Evolutionary conservation across 2,888 invertebrate genomes (phyloP).

Genomic region (Meta bourneti): DNA sequence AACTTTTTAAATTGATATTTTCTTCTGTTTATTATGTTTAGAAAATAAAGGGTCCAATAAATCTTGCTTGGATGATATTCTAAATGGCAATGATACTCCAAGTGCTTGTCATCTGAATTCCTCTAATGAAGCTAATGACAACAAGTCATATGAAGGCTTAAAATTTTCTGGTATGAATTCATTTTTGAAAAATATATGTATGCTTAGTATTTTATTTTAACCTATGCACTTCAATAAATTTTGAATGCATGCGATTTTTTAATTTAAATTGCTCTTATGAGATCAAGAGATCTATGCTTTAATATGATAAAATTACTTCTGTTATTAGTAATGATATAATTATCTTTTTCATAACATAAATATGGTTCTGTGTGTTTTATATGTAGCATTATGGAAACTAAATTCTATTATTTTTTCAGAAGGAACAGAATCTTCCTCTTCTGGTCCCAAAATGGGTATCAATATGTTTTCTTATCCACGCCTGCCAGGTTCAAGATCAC

Average conservation of each 20-base stretch:
- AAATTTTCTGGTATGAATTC: conserved; percentile 50
- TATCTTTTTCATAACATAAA: no score
- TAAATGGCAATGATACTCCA: conserved; percentile 56
- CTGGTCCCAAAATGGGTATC: conserved; percentile 72
- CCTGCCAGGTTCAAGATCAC: conserved; percentile 64
- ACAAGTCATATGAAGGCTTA: conserved; percentile 39
- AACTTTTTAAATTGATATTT: no score
- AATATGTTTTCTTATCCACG: conserved; percentile 70
- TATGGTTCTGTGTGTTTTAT: no score
- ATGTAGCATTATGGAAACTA: no score
- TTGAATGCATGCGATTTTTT: background rate
- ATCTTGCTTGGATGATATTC: conserved; percentile 50
- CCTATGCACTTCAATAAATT: background rate
- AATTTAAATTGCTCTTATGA: background rate
- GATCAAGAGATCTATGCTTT: no score
- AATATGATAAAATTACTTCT: no score
- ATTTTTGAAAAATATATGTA: background rate
- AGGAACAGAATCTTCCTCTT: conserved; percentile 53
- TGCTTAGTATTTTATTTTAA: background rate
- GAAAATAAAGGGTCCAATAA: conserved; percentile 44
- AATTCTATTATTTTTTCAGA: conserved; percentile 44
- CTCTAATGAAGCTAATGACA: conserved; percentile 24
- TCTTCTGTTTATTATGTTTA: background rate
- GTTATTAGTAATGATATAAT: no score
- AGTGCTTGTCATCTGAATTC: conserved; percentile 17